phyloP scores from a whole-genome alignment of 2,888 invertebrate species.

The Metalampra italica region DNA sequence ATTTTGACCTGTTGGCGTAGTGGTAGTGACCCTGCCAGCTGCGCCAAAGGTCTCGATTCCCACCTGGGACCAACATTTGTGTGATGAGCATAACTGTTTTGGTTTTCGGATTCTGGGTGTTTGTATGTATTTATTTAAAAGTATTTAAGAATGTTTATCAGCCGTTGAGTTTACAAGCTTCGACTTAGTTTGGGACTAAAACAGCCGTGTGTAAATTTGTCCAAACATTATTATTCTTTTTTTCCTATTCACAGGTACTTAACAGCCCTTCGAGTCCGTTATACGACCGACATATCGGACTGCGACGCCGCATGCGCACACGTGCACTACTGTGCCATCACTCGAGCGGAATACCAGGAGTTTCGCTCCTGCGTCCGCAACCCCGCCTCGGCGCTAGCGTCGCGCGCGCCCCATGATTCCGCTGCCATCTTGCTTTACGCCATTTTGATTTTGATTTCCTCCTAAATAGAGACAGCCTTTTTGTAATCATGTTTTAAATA shows the following conservation, averaged over 20 bases:
- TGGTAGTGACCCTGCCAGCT: too few species aligned
- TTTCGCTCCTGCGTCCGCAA: slow-evolving; percentile 90
- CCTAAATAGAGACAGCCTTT: slow-evolving; percentile 19
- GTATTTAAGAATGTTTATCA: too few species aligned
- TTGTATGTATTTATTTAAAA: too few species aligned
- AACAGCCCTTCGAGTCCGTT: slow-evolving; percentile 85
- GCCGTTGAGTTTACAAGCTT: too few species aligned
- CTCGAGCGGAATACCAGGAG: slow-evolving; percentile 88
- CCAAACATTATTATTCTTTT: too few species aligned
- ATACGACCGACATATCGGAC: slow-evolving; percentile 66
- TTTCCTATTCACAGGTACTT: slow-evolving; percentile 80
- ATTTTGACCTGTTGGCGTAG: too few species aligned
- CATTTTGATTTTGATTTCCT: slow-evolving; percentile 56
- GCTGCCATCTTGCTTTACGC: slow-evolving; percentile 66
- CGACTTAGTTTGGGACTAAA: too few species aligned
- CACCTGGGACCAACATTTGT: too few species aligned
- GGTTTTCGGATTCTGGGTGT: too few species aligned
- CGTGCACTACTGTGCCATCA: slow-evolving; percentile 93
- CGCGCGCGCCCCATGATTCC: slow-evolving; percentile 70
- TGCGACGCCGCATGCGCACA: slow-evolving; percentile 88
- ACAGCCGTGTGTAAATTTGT: too few species aligned
- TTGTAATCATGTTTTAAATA: neutral
- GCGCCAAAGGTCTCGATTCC: too few species aligned
- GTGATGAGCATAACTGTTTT: too few species aligned
- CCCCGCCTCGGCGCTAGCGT: slow-evolving; percentile 86